Evolutionary conservation across 2,113 vertebrate species (phyloP).

Genomic region (Beaufortia kweichowensis): DNA sequence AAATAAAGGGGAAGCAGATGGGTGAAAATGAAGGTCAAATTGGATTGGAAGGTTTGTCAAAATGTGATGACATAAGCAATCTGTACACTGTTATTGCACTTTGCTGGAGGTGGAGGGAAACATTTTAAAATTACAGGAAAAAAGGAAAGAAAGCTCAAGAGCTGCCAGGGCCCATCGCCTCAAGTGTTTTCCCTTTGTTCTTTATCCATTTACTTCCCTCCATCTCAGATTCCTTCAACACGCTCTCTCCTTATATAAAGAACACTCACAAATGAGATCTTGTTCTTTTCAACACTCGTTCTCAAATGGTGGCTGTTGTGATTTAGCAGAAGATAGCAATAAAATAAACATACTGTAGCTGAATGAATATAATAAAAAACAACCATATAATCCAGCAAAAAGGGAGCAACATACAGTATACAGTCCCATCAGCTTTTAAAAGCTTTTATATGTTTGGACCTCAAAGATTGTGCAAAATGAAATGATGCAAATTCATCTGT

Average conservation of each 20-base stretch:
- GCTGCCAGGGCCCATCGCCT: constrained; percentile 91
- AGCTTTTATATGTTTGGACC: too few species aligned
- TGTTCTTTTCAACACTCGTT: not conserved
- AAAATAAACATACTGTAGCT: not conserved
- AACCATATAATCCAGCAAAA: not conserved
- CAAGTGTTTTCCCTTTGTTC: constrained; percentile 78
- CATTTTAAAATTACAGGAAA: constrained; percentile 94
- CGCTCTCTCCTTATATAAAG: not conserved
- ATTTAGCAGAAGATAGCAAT: not conserved
- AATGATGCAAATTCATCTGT: too few species aligned
- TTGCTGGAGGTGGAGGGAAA: constrained; percentile 95
- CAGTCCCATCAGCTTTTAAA: too few species aligned
- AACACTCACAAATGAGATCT: constrained; percentile 17
- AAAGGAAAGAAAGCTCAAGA: constrained; percentile 76
- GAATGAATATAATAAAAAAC: not conserved
- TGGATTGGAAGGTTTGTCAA: constrained; percentile 98
- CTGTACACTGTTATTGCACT: constrained; percentile 96
- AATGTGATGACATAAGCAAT: constrained; percentile 98
- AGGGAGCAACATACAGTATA: too few species aligned
- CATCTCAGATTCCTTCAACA: constrained; percentile 59
- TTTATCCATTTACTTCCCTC: constrained; percentile 59
- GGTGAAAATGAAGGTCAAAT: constrained; percentile 96
- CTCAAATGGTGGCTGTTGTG: not conserved
- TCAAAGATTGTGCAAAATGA: too few species aligned
- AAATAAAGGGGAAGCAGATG: constrained; percentile 89